Percentiles rank a stretch among this genome's conserved stretches.
Evolutionary conservation across 2,797 vertebrate genomes (phyloP).

Genomic region (Melanotaenia nigrans): DNA sequence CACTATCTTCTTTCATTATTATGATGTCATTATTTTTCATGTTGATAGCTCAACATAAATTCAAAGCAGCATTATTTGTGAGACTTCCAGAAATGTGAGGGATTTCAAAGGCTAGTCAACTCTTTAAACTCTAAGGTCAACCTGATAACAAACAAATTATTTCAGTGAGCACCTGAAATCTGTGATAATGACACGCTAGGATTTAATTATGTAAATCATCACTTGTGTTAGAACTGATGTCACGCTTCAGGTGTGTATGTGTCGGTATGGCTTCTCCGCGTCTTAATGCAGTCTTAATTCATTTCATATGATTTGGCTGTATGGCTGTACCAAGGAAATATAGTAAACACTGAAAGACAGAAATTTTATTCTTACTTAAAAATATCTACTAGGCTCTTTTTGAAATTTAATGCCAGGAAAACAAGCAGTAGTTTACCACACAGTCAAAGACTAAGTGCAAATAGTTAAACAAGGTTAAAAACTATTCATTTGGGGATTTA

Average conservation of each 20-base stretch:
- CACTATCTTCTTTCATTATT: background rate
- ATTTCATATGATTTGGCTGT: too few species aligned
- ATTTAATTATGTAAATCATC: slow-evolving; percentile 4
- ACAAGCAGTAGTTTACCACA: too few species aligned
- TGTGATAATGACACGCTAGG: slow-evolving; percentile 36
- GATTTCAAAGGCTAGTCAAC: slow-evolving; percentile 10
- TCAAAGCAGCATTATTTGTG: slow-evolving; percentile 1
- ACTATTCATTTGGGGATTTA: too few species aligned
- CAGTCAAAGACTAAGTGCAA: too few species aligned
- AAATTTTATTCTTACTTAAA: too few species aligned
- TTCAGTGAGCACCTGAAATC: slow-evolving; percentile 29
- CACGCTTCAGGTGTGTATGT: slow-evolving; percentile 1
- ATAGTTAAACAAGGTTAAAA: too few species aligned
- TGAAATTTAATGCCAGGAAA: too few species aligned
- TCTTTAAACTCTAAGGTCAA: slow-evolving; percentile 57
- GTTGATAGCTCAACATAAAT: slow-evolving; percentile 24
- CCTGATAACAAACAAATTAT: slow-evolving; percentile 34
- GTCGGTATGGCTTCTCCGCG: background rate
- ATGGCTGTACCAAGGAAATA: background rate
- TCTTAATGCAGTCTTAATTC: background rate
- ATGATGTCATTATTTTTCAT: background rate
- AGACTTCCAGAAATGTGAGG: slow-evolving; percentile 6
- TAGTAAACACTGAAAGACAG: background rate
- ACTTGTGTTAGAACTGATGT: slow-evolving; percentile 17
- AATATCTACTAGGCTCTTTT: too few species aligned